Evolutionary conservation across 2,888 invertebrate genomes (phyloP).

Genomic region (Drosophila sordidula): DNA sequence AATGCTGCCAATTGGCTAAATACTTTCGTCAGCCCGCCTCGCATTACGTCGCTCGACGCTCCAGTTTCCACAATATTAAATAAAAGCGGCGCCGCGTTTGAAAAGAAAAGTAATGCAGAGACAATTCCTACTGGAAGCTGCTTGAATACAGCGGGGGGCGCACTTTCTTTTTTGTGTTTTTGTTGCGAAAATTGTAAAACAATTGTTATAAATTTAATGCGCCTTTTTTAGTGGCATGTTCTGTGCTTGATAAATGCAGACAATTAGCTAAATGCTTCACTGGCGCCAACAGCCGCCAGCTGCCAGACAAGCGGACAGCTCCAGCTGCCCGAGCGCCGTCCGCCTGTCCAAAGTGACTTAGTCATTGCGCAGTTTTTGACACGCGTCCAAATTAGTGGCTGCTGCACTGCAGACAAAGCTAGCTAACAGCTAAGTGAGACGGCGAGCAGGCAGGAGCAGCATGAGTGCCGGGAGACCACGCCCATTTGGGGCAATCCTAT

Average conservation of each 20-base stretch:
- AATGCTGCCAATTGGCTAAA: slow-evolving; percentile 73
- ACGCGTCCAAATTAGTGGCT: slow-evolving; percentile 51
- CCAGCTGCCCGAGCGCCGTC: not conserved
- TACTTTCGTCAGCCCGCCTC: slow-evolving; percentile 46
- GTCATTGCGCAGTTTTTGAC: slow-evolving; percentile 53
- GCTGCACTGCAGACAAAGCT: slow-evolving; percentile 14
- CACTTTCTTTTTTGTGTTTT: slow-evolving; percentile 24
- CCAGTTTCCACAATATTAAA: slow-evolving; percentile 56
- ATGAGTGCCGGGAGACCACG: not conserved
- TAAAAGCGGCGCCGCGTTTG: slow-evolving; percentile 62
- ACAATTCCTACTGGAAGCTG: slow-evolving; percentile 19
- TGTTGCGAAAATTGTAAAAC: slow-evolving; percentile 69
- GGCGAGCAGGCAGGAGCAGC: not conserved
- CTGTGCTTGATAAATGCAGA: slow-evolving; percentile 74
- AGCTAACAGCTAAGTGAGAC: not conserved
- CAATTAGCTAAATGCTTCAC: slow-evolving; percentile 76
- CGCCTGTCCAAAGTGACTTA: slow-evolving; percentile 37
- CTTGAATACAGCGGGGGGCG: slow-evolving; percentile 2
- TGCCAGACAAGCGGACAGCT: slow-evolving; percentile 34
- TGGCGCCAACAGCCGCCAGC: slow-evolving; percentile 67
- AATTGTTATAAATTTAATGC: slow-evolving; percentile 76
- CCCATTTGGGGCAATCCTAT: slow-evolving; percentile 5
- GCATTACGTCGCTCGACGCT: slow-evolving; percentile 17
- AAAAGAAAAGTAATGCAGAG: slow-evolving; percentile 53
- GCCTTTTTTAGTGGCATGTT: slow-evolving; percentile 42